Evolutionary conservation across 2,888 invertebrate species (phyloP).

Genomic region (Alentia gelatinosa): DNA sequence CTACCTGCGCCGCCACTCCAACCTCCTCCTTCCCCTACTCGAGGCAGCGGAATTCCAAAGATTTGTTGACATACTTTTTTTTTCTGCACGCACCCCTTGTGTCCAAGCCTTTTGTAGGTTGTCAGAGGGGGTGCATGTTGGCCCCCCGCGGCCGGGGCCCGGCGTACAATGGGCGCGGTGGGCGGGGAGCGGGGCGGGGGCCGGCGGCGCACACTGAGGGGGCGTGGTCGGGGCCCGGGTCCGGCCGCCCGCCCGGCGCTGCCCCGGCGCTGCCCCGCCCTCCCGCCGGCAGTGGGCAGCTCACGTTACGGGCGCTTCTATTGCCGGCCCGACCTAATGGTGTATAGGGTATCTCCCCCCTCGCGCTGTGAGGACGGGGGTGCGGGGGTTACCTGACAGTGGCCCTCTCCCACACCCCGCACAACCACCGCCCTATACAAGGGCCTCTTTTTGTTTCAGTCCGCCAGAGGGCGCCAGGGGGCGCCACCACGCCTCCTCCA

Average conservation of each 20-base stretch:
- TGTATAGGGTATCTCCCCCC: not conserved
- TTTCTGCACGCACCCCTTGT: conserved; percentile 30
- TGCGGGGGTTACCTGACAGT: too few relatives aligned
- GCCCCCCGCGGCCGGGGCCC: not conserved
- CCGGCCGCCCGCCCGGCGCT: not conserved
- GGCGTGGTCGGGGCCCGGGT: not conserved
- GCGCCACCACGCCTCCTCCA: too few relatives aligned
- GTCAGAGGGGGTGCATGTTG: not conserved
- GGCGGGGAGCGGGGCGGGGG: not conserved
- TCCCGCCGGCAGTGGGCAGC: not conserved
- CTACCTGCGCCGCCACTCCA: not conserved
- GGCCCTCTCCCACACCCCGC: not conserved
- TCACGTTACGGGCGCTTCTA: not conserved
- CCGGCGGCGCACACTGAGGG: not conserved
- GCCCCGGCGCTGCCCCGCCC: not conserved
- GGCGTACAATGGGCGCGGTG: not conserved
- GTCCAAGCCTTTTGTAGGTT: conserved; percentile 42
- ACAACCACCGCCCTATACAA: not conserved
- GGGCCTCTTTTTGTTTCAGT: not conserved
- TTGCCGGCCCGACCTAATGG: not conserved
- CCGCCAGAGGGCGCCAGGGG: not conserved
- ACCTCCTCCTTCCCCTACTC: not conserved
- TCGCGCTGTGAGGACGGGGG: not conserved
- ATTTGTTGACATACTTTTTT: conserved; percentile 55
- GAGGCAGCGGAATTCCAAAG: conserved; percentile 51